Evolutionary conservation across 2,797 vertebrate species (phyloP).

Genomic region (Gymnocypris eckloni): DNA sequence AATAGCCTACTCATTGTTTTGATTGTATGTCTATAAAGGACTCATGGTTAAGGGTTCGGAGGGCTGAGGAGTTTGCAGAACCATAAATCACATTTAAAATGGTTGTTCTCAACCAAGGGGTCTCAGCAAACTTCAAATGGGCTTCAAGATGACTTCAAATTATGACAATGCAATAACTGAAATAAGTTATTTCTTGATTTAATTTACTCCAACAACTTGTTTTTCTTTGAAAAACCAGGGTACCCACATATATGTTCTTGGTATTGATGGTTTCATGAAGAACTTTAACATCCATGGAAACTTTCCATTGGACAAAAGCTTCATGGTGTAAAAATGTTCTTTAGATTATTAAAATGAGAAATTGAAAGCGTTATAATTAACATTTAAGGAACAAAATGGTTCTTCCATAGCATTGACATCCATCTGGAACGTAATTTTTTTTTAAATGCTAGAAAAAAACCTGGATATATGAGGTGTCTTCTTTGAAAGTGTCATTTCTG

Average conservation of each 20-base stretch:
- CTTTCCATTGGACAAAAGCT: not conserved
- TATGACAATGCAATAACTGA: not conserved
- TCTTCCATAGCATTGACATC: not conserved
- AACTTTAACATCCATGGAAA: not conserved
- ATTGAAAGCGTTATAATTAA: too few species aligned
- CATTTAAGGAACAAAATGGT: not conserved
- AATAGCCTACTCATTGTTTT: constrained; percentile 9
- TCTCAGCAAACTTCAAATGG: not conserved
- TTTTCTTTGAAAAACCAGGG: too few species aligned
- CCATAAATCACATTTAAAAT: too few species aligned
- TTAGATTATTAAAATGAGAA: not conserved
- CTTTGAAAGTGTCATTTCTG: not conserved
- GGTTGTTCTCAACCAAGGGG: not conserved
- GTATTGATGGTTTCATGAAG: not conserved
- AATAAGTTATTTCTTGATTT: too few species aligned
- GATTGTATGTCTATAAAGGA: constrained; percentile 23
- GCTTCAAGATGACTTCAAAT: not conserved
- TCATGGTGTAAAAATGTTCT: not conserved
- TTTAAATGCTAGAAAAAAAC: not conserved
- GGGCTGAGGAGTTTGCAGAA: not conserved
- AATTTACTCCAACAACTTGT: too few species aligned
- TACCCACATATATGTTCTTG: not conserved
- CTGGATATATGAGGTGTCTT: not conserved
- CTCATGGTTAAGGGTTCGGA: constrained; percentile 28
- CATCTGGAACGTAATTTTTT: not conserved